phyloP scores from a whole-genome alignment of 2,888 invertebrate genomes.

The Elysia crispata region DNA sequence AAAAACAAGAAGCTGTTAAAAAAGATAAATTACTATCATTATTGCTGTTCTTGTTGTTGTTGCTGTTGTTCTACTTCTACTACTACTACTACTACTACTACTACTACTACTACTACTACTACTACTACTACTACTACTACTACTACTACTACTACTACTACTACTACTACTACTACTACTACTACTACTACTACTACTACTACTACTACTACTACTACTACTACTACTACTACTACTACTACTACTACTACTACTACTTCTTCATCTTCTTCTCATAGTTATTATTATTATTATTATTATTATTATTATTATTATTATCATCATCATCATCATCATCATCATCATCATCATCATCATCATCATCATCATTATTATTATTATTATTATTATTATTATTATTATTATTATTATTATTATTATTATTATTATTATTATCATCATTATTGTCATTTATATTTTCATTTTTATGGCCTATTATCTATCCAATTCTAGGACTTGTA shows the following conservation, averaged over 20 bases:
- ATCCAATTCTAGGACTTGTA: too few species aligned
- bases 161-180: constrained; percentile 9
- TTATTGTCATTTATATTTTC: constrained; percentile 20
- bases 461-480: too few species aligned
- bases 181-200: constrained; percentile 9
- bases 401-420: constrained; percentile 28
- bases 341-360: constrained; percentile 17
- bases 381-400: constrained; percentile 2
- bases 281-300: too few species aligned
- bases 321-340: constrained; percentile 23
- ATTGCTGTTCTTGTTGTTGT: too few species aligned
- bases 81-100: constrained; percentile 9
- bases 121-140: constrained; percentile 9
- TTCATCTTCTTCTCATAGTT: too few species aligned
- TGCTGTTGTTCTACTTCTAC: too few species aligned
- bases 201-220: constrained; percentile 9
- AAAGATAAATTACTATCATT: too few species aligned
- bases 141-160: constrained; percentile 9
- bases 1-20: too few species aligned
- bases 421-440: constrained; percentile 30
- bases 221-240: constrained; percentile 9
- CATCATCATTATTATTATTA: too few species aligned
- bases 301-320: too few species aligned
- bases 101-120: constrained; percentile 9
- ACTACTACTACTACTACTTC: background rate